These are phyloP conservation scores for Tetranychus piercei DNA, from an alignment of 2,888 invertebrate genomes.

Conservation along the genomic window DNA sequence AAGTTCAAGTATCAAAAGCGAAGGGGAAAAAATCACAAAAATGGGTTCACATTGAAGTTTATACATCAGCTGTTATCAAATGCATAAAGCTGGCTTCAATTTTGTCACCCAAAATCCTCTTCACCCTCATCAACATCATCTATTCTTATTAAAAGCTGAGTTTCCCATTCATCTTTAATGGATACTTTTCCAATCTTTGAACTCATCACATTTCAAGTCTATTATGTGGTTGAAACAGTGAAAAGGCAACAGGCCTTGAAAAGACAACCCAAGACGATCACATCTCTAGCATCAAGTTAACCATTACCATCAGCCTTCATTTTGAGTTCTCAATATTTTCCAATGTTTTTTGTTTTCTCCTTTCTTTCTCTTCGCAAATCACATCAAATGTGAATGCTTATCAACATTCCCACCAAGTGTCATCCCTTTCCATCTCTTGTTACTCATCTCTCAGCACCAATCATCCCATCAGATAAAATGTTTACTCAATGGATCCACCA, in stretches of 20 bases:
- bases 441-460: neutral
- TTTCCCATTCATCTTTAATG: neutral
- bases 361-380: neutral
- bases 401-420: neutral
- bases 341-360: too few relatives aligned
- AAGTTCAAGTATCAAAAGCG: too few relatives aligned
- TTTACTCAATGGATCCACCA: neutral
- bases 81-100: neutral
- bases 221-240: too few relatives aligned
- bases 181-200: neutral
- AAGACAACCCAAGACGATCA: too few relatives aligned
- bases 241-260: too few relatives aligned
- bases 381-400: too few relatives aligned
- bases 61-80: neutral
- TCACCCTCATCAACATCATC: neutral
- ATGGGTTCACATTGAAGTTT: too few relatives aligned
- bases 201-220: too few relatives aligned
- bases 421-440: neutral
- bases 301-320: too few relatives aligned
- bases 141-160: neutral
- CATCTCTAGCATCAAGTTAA: too few relatives aligned
- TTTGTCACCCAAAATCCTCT: neutral
- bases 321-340: too few relatives aligned
- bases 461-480: slow-evolving; percentile 1
- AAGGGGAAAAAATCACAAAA: too few relatives aligned